A percentile compares a stretch with the other conserved stretches of the same genome.
These are phyloP conservation scores for Triops longicaudatus DNA, from an alignment of 1,140 invertebrate species.

Conservation along the genomic window DNA sequence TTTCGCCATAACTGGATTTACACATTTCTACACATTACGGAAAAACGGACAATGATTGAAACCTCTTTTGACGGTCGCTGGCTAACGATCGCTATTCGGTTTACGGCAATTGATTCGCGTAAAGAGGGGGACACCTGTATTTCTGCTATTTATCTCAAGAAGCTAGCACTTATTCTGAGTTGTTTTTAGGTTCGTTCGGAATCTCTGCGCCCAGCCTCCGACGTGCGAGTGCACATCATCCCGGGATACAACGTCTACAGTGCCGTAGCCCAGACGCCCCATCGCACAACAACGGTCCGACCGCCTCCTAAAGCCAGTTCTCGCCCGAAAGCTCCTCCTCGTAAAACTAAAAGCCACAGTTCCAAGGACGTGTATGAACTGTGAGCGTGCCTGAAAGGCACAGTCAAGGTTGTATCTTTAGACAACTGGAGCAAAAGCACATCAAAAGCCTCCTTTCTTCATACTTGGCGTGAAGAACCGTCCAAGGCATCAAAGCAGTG, in stretches of 20 bases:
- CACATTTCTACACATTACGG: too few species aligned
- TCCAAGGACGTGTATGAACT: background rate
- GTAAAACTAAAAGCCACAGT: background rate
- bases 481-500: background rate
- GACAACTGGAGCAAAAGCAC: background rate
- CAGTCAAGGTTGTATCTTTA: background rate
- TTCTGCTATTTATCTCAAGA: background rate
- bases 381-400: background rate
- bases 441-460: background rate
- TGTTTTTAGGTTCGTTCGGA: slow-evolving; percentile 20
- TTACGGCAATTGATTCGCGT: too few species aligned
- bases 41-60: too few species aligned
- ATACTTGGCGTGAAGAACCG: background rate
- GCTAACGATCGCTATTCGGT: too few species aligned
- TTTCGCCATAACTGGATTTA: too few species aligned
- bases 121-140: too few species aligned
- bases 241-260: slow-evolving; percentile 58
- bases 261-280: slow-evolving; percentile 13
- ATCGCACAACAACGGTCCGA: background rate
- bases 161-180: background rate
- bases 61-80: too few species aligned
- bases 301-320: background rate
- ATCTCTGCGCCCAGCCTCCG: slow-evolving; percentile 45
- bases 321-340: background rate
- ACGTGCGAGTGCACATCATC: slow-evolving; percentile 68